A percentile compares a stretch with the other conserved stretches of the same genome.
These are phyloP conservation scores for Nemotelus pantherinus DNA, from an alignment of 2,888 invertebrate genomes.

Conservation along the genomic window DNA sequence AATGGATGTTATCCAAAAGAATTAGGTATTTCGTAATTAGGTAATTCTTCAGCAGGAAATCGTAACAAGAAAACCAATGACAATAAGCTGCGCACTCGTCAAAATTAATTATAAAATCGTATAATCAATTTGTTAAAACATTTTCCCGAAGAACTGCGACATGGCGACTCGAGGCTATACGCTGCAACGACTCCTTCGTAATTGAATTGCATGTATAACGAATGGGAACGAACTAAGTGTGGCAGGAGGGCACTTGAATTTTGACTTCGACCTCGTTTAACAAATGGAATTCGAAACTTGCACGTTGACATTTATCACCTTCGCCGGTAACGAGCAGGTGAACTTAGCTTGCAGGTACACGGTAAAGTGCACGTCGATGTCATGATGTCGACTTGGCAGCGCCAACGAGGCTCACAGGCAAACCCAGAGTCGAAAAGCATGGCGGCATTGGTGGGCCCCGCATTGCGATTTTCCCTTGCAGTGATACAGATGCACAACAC, in stretches of 20 bases:
- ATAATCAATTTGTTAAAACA: background rate
- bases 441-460: too few relatives aligned
- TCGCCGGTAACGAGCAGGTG: conserved; percentile 37
- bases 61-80: too few relatives aligned
- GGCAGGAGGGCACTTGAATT: conserved; percentile 28
- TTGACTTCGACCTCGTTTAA: conserved; percentile 41
- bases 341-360: conserved; percentile 36
- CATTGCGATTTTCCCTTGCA: background rate
- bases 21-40: too few relatives aligned
- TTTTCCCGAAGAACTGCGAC: background rate
- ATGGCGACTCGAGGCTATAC: too few relatives aligned
- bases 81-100: too few relatives aligned
- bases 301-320: conserved; percentile 44
- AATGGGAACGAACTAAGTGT: conserved; percentile 14
- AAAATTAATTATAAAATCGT: conserved; percentile 23
- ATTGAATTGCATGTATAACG: conserved; percentile 22
- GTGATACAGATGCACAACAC: conserved; percentile 8
- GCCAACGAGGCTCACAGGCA: background rate
- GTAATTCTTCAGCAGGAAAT: too few relatives aligned
- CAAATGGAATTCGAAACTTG: conserved; percentile 41
- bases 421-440: too few relatives aligned
- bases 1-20: too few relatives aligned
- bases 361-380: conserved; percentile 22
- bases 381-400: background rate
- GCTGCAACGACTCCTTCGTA: background rate